These are phyloP conservation scores for Polia nebulosa DNA, from an alignment of 2,888 invertebrate species.

Conservation along the genomic window DNA sequence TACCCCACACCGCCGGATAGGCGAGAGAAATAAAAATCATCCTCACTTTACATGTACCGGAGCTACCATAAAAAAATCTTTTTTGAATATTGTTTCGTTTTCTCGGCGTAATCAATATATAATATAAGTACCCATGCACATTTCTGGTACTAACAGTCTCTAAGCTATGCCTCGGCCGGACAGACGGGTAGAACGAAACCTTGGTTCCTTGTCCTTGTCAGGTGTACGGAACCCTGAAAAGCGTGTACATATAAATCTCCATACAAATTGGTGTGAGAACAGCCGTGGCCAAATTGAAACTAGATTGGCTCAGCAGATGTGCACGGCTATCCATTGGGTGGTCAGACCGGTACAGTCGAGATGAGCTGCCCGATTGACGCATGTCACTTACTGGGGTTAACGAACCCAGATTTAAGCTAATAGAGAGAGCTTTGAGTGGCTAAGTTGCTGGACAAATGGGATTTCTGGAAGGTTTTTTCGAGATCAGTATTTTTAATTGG, in stretches of 20 bases:
- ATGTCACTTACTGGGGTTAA: conserved; percentile 68
- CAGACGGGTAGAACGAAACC: too few species aligned
- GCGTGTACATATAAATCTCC: conserved; percentile 67
- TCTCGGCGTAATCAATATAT: too few species aligned
- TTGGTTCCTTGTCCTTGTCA: too few species aligned
- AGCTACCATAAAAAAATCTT: too few species aligned
- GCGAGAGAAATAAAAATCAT: too few species aligned
- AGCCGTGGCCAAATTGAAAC: conserved; percentile 70
- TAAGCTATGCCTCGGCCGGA: too few species aligned
- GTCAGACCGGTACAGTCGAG: conserved; percentile 61
- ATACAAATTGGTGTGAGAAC: conserved; percentile 67
- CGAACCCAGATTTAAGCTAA: conserved; percentile 59
- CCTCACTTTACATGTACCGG: too few species aligned
- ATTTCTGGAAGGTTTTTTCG: conserved; percentile 1
- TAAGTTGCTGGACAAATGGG: conserved; percentile 10
- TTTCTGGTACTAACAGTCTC: too few species aligned
- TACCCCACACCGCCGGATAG: too few species aligned
- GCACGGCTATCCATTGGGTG: conserved; percentile 66
- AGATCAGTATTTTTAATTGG: conserved; percentile 1
- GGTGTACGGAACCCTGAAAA: too few species aligned
- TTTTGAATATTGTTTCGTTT: too few species aligned
- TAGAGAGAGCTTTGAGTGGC: conserved; percentile 22
- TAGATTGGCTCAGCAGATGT: conserved; percentile 74
- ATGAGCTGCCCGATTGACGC: conserved; percentile 62
- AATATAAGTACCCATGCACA: too few species aligned